Percentiles rank a stretch among this genome's conserved stretches.
Conservation (phyloP, 1,140 invertebrate genomes). For the Caerostris darwini region DNA sequence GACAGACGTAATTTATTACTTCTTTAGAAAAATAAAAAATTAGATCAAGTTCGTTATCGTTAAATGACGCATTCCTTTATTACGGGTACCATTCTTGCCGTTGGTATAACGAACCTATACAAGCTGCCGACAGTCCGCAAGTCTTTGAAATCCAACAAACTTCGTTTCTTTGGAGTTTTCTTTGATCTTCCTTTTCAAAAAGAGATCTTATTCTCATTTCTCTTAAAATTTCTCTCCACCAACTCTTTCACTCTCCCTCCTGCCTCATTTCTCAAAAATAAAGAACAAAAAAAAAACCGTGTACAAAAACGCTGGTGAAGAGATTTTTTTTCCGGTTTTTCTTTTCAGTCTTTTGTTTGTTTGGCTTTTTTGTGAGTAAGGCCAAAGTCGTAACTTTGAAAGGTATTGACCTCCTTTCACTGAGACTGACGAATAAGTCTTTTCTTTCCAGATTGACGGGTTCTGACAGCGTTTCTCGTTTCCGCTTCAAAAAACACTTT, state of each 20-base stretch:
- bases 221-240: neutral
- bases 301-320: neutral
- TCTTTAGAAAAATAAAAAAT: neutral
- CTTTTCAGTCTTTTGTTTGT: neutral
- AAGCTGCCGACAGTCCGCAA: neutral
- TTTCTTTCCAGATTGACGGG: neutral
- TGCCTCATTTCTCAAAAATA: neutral
- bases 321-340: neutral
- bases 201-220: neutral
- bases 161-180: neutral
- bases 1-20: neutral
- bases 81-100: neutral
- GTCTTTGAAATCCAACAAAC: slow-evolving; percentile 1
- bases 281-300: neutral
- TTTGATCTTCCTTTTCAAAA: neutral
- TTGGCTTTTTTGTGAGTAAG: neutral
- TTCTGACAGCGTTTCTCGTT: neutral
- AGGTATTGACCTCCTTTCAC: neutral
- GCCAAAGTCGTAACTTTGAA: neutral
- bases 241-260: neutral
- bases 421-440: neutral
- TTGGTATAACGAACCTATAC: neutral
- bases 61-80: neutral
- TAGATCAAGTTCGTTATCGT: neutral
- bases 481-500: neutral